Evolutionary conservation across 2,797 vertebrate genomes (phyloP), one percentile per base, ranked within the genome.

Genomic region (Falco columbarius): DNA sequence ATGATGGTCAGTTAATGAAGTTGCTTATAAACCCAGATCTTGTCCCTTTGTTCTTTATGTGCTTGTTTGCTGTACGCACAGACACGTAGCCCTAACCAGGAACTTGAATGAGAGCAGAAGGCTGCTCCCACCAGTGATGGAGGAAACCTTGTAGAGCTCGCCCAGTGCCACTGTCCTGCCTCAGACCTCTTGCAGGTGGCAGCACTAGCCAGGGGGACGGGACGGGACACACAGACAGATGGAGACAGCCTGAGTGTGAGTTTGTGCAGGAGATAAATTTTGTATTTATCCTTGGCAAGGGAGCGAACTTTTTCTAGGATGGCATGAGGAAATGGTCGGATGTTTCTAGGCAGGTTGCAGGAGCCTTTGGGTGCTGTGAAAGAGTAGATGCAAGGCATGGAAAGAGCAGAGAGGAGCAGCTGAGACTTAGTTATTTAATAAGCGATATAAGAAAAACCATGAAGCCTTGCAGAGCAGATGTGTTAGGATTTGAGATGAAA

Each of bases 401-500:
- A 86, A 80, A 70, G 74, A 87, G 81, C 74, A 93, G 76, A 77
- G 63, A 76, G 79, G 66, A 76, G 63, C 74, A 92, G 70, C 66
- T 72, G 84, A 91, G 68, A 27, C 14, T 47, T 38, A 81, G 91
- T 89, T 89, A 92, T 36, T 81, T 68, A 23, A 3, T 91, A 89
- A 87, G 46, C 47, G 72, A 73, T 66, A 81, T 42, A 66, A 89
- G 93, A 90, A 88, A 94, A 93, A 7, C 18, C 54, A 21, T 4
- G 66, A 94, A 93, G 58, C 77, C 72, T 86, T 65, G 23, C 62
- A 74, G 79, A 95, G 81, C 84, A 96, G 94, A 97, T 97, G 95
- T 97, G 84, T 66, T 94, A 32, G 97, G 88, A 96, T 96, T 96
- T 96, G 95, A 91, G 75, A 95, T 72, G 77, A 95, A 97, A 97